A percentile compares a stretch with the other conserved stretches of the same genome.
Evolutionary conservation across 2,797 vertebrate genomes (phyloP).

Genomic region (Phrynocephalus forsythii): DNA sequence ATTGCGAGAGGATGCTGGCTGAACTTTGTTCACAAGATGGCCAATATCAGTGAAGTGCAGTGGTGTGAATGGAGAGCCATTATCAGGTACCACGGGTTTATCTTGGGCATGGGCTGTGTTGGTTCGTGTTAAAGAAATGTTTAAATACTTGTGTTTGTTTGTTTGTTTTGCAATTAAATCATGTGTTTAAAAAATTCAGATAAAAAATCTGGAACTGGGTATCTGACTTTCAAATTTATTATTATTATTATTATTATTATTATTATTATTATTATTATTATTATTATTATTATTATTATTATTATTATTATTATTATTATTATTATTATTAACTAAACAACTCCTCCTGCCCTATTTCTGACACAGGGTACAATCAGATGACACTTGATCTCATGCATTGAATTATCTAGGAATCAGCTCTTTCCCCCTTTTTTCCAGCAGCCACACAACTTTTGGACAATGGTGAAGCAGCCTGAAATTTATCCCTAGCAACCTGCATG

Average conservation of each 20-base stretch:
- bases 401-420: too few relatives aligned
- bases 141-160: too few relatives aligned
- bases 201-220: background rate
- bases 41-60: fast-evolving
- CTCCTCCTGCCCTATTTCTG: background rate
- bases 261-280: too few relatives aligned
- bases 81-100: constrained; percentile 52
- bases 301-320: too few relatives aligned
- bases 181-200: background rate
- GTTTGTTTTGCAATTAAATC: background rate
- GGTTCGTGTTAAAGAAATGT: background rate
- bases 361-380: too few relatives aligned
- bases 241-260: too few relatives aligned
- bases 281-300: too few relatives aligned
- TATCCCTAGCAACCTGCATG: too few relatives aligned
- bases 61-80: constrained; percentile 70
- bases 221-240: background rate
- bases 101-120: background rate
- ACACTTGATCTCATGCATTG: too few relatives aligned
- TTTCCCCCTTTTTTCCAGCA: too few relatives aligned
- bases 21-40: constrained; percentile 48
- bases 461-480: too few relatives aligned
- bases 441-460: too few relatives aligned
- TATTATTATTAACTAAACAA: background rate
- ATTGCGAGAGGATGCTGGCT: constrained; percentile 51